Percentiles rank a stretch among this genome's conserved stretches.
These are phyloP conservation scores for Paguma larvata DNA, from an alignment of 2,797 vertebrate species.

Conservation along the genomic window DNA sequence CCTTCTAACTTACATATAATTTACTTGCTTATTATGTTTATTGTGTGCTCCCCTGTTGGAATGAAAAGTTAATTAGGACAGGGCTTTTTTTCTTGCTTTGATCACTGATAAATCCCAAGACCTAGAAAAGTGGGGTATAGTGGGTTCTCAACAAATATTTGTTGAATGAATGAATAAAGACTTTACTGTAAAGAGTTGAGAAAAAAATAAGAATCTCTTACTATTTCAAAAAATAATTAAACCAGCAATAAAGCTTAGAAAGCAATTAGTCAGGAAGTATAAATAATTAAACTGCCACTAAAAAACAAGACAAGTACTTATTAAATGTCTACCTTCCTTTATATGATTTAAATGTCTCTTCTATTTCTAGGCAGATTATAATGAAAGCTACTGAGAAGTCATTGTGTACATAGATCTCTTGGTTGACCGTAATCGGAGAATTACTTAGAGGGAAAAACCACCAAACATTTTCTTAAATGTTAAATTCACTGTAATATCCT, in stretches of 20 bases:
- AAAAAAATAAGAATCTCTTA: slow-evolving; percentile 4
- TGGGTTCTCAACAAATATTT: slow-evolving; percentile 5
- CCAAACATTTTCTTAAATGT: slow-evolving; percentile 38
- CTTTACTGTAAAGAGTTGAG: not conserved
- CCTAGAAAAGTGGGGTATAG: not conserved
- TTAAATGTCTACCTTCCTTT: not conserved
- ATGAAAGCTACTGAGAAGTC: slow-evolving; percentile 8
- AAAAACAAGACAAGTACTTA: not conserved
- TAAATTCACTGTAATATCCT: not conserved
- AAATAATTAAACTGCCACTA: not conserved
- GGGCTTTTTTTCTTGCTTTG: not conserved
- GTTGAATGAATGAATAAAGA: not conserved
- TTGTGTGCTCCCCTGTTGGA: not conserved
- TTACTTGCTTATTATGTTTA: not conserved
- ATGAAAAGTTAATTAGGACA: not conserved
- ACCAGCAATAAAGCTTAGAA: not conserved
- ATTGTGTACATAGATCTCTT: slow-evolving; percentile 10
- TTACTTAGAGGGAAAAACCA: not conserved
- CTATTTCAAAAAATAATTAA: not conserved
- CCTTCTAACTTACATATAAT: not conserved
- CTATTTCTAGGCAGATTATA: slow-evolving; percentile 30
- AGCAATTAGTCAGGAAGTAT: slow-evolving; percentile 23
- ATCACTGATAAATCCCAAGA: not conserved
- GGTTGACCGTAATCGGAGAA: slow-evolving; percentile 12
- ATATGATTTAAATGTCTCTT: not conserved